Evolutionary conservation across 2,113 vertebrate species (phyloP).

Genomic region (Strix aluco): DNA sequence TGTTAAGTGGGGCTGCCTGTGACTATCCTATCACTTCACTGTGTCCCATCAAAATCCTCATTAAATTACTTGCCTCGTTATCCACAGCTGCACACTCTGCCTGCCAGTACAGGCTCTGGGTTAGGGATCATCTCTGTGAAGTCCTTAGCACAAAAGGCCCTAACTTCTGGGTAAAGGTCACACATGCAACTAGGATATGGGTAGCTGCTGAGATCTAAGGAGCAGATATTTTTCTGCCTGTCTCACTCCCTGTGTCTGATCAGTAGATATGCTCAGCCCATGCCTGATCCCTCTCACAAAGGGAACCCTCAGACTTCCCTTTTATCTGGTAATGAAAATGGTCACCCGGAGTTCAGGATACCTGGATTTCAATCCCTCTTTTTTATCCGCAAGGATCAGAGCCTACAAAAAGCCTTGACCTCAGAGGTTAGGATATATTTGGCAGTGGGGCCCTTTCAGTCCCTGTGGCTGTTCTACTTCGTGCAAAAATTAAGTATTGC

Average conservation of each 20-base stretch:
- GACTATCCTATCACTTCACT: background rate
- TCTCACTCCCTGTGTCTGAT: background rate
- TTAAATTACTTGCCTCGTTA: background rate
- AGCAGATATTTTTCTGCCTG: background rate
- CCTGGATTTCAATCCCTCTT: background rate
- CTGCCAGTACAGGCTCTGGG: background rate
- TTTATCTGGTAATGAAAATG: background rate
- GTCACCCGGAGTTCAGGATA: background rate
- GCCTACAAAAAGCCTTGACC: background rate
- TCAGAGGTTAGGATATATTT: background rate
- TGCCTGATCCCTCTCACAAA: background rate
- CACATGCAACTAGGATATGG: accelerated
- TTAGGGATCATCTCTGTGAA: background rate
- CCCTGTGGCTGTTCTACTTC: background rate
- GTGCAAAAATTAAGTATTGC: background rate
- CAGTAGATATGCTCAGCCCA: background rate
- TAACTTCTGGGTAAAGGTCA: background rate
- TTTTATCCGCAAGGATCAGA: background rate
- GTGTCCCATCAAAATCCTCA: background rate
- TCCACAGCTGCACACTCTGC: background rate
- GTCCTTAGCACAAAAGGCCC: background rate
- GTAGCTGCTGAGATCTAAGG: background rate
- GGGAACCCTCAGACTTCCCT: background rate
- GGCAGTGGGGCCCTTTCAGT: background rate
- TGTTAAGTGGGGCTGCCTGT: background rate